Percentiles rank a stretch among this genome's conserved stretches.
These are phyloP conservation scores for Noturus placidus DNA, from an alignment of 2,113 vertebrate genomes.

Conservation along the genomic window DNA sequence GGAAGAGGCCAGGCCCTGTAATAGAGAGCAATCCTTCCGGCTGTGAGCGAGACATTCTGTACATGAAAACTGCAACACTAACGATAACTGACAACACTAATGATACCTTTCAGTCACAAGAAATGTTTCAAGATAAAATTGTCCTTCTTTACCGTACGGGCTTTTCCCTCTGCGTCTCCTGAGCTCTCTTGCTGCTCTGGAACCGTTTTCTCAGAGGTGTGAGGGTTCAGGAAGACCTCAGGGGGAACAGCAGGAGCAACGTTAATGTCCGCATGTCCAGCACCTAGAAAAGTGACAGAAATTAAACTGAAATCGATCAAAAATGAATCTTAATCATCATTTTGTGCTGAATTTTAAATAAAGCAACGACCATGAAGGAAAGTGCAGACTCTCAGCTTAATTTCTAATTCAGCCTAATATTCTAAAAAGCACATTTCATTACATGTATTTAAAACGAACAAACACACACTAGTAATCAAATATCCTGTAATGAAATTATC, in stretches of 20 bases:
- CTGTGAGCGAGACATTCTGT: constrained; percentile 43
- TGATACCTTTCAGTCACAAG: background rate
- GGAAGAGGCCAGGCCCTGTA: constrained; percentile 61
- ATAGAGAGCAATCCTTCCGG: constrained; percentile 65
- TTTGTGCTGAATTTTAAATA: too few species aligned
- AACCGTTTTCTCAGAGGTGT: constrained; percentile 50
- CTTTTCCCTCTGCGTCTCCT: constrained; percentile 32
- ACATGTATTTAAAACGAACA: too few species aligned
- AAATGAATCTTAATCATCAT: too few species aligned
- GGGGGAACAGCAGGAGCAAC: constrained; percentile 52
- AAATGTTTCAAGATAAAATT: background rate
- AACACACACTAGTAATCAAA: too few species aligned
- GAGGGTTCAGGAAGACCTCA: constrained; percentile 61
- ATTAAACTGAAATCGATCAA: background rate
- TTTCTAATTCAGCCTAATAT: too few species aligned
- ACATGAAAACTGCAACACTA: background rate
- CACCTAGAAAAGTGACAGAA: background rate
- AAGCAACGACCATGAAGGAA: too few species aligned
- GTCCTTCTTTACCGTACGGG: constrained; percentile 62
- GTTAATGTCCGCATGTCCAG: background rate
- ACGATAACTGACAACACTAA: background rate
- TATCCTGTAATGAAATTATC: too few species aligned
- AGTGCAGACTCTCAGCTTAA: too few species aligned
- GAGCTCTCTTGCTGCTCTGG: constrained; percentile 47
- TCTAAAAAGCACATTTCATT: too few species aligned